Evolutionary conservation across 2,797 vertebrate genomes (phyloP), one percentile per base, ranked within the genome.

Genomic region (Sylvilagus floridanus): DNA sequence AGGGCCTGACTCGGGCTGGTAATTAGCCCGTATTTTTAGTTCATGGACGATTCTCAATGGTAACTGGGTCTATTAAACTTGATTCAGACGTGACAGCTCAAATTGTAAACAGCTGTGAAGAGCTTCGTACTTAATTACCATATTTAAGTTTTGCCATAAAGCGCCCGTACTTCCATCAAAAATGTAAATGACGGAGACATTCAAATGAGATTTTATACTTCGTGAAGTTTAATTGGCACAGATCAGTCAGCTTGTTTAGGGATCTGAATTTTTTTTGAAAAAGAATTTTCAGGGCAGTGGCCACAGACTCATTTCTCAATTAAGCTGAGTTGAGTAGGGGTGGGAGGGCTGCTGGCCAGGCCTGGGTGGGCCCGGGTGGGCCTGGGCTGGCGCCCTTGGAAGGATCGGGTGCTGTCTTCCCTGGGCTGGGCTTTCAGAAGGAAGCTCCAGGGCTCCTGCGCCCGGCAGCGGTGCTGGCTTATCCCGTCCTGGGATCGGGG

Each of bases 61-160:
- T 98, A 92, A 97, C 97, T 97, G 97, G 94, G 84, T 97, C 98
- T 98, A 97, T 98, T 98, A 98, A 98, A 98, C 98, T 97, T 97
- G 98, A 98, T 98, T 98, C 98, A 97, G 97, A 98, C 91, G 95
- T 98, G 98, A 98, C 98, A 98, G 98, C 97, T 97, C 92, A 97
- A 98, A 98, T 98, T 98, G 98, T 98, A 98, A 98, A 98, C 98
- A 98, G 98, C 98, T 98, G 98, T 97, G 97, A 98, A 96, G 98
- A 98, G 97, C 97, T 98, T 98, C 97, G 81, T 96, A 94, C 98
- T 98, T 98, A 98, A 98, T 98, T 98, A 98, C 98, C 98, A 98
- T 97, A 98, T 98, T 98, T 98, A 98, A 98, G 98, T 94, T 98
- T 98, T 98, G 90, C 97, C 93, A 93, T 97, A 95, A 97, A 98